Percentiles rank a stretch among this genome's conserved stretches.
Conservation (phyloP, 2,888 invertebrate species). For the Liodrosophila aerea region DNA sequence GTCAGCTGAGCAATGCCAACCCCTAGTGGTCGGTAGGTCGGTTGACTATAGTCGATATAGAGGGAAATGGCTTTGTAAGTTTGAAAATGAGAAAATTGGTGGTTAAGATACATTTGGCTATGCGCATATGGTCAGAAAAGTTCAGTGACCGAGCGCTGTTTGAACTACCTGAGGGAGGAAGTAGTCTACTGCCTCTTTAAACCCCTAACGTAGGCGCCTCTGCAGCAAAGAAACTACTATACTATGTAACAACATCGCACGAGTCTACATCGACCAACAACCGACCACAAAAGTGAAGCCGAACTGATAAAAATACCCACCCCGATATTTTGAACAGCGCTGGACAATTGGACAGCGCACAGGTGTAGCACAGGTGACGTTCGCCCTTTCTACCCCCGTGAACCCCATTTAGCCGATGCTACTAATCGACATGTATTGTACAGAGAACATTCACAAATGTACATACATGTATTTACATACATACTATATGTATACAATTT, state of each 20-base stretch:
- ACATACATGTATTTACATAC: too few species aligned
- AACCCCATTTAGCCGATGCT: too few species aligned
- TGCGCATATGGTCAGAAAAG: conserved; percentile 15
- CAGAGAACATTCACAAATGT: too few species aligned
- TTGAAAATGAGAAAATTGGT: conserved; percentile 10
- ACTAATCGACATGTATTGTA: too few species aligned
- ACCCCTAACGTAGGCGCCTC: conserved; percentile 21
- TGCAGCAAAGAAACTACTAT: conserved; percentile 11
- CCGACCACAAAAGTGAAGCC: conserved; percentile 22
- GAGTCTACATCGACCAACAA: conserved; percentile 39
- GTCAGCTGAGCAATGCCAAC: conserved; percentile 29
- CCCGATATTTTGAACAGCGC: conserved; percentile 21
- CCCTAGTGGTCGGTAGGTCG: conserved; percentile 18
- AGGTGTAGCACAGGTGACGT: too few species aligned
- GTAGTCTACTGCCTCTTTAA: background rate
- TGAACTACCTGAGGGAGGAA: background rate
- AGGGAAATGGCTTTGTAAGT: background rate
- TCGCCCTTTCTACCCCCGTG: too few species aligned
- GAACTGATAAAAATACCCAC: conserved; percentile 33
- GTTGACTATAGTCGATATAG: background rate
- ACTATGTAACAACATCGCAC: conserved; percentile 29
- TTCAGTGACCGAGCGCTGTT: conserved; percentile 24
- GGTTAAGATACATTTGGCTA: conserved; percentile 1
- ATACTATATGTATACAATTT: too few species aligned
- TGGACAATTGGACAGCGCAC: too few species aligned